Evolutionary conservation across 2,113 vertebrate species (phyloP), one percentile per base, ranked within the genome.

Genomic region (Sylvia atricapilla): DNA sequence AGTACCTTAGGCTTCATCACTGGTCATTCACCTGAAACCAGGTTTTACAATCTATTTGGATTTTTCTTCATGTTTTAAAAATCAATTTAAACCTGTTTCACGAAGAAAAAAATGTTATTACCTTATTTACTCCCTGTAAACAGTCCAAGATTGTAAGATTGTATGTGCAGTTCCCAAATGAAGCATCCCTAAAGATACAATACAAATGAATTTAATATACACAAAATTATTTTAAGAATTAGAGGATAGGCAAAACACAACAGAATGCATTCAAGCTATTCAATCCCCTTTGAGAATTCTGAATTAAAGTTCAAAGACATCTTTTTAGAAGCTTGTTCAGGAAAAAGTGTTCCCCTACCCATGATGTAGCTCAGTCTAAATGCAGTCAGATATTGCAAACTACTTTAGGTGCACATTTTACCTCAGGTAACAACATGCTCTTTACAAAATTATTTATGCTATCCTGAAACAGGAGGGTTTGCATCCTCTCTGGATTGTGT

Each of bases 71-170:
- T 8, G 3, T 37, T 90, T 66, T 15, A 55, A 77, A 80, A 79
- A 41, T 18, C 5, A 58, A 43, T 46, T 68, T 79, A 64, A 90
- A 66, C 9, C 17, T 46, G n/a, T 50, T 93, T 70, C 62, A 43
- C 49, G 69, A 85, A 87, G 59, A 25, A 87, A 13, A n/a, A 89
- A 67, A 18, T 21, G 39, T 59, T 62, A 75, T 98, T 98, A 99
- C 99, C 99, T 99, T 99, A 95, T 98, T 98, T 97, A 99, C 97
- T 87, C 99, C 99, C 96, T 99, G 99, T 94, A 99, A 98, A 97
- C 99, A 99, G 97, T 99, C 99, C 59, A 99, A 98, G 96, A 99
- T 98, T 0, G 98, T 99, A 73, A 99, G 98, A 96, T 98, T 99
- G 97, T 98, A 99, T 37, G 98, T 99, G 97, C 98, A 99, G 90